These are phyloP conservation scores for Lochmaea capreae DNA, from an alignment of 2,888 invertebrate genomes.

Conservation along the genomic window DNA sequence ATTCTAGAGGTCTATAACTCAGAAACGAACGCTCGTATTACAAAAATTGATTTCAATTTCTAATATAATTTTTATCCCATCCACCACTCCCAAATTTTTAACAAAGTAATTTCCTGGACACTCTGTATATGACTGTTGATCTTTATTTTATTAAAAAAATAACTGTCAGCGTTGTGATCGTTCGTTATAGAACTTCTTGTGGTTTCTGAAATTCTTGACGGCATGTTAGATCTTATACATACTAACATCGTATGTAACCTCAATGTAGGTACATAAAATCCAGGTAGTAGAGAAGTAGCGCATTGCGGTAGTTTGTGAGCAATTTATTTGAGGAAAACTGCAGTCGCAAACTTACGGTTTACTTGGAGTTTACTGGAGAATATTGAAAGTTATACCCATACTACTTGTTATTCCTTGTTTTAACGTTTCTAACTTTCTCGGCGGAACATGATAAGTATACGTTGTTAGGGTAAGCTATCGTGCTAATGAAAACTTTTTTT, in stretches of 20 bases:
- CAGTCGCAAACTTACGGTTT: constrained; percentile 29
- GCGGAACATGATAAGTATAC: constrained; percentile 4
- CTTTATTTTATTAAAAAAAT: not conserved
- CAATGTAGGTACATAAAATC: constrained; percentile 51
- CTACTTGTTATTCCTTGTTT: constrained; percentile 27
- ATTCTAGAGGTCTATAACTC: too few species aligned
- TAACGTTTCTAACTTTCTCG: constrained; percentile 3
- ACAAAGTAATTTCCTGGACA: too few species aligned
- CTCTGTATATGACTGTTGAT: too few species aligned
- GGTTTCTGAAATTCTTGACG: constrained; percentile 13
- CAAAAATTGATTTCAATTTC: too few species aligned
- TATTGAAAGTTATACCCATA: constrained; percentile 20
- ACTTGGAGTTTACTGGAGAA: constrained; percentile 18
- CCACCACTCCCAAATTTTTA: too few species aligned
- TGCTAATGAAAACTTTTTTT: not conserved
- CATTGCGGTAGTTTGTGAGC: constrained; percentile 53
- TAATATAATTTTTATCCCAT: too few species aligned
- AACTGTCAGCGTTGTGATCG: not conserved
- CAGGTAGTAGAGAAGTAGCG: constrained; percentile 54
- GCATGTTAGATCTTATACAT: constrained; percentile 20
- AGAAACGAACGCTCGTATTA: too few species aligned
- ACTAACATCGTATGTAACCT: constrained; percentile 30
- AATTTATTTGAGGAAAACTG: constrained; percentile 41
- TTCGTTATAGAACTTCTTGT: not conserved
- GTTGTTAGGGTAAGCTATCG: not conserved